Base-by-base conservation (phyloP, 2,113 vertebrate species). In the Paramormyrops kingsleyae region DNA sequence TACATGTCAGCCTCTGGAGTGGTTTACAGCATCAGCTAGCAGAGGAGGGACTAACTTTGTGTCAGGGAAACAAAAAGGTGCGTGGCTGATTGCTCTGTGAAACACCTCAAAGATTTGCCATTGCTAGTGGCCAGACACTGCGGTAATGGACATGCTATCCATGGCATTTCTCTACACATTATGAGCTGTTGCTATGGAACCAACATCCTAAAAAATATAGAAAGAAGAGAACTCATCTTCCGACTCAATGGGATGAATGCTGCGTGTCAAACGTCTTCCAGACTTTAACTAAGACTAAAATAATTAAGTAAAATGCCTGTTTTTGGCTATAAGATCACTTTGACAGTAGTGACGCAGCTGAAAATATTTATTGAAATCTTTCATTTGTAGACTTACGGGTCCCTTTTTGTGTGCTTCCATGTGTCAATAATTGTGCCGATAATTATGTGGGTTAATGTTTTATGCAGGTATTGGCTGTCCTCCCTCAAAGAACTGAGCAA, bases 111-210 rank as follows among this genome's bases (percentile, higher is more conserved):
- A 84, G 83, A 84, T 24, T 24, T 47, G 31, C 74, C 39, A 24
- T 24, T 5, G 35, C 21, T 47, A n/a, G 83, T 84, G 44, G 83
- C 83, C 42, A 84, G 83, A 49, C 44, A 46, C 44, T 9, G 44
- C 9, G 7, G 83, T 84, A 84, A 84, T 47, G 44, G 83, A 84
- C 42, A 84, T 84, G 44, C 42, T 46, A 84, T 47, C 9, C 9
- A 47, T 84, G 83, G 27, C 44, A 47, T 84, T 44, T 84, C 83
- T 3, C 15, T 80, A 80, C 74, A 80, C 13, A 13, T 84, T 84
- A 84, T n/a, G 83, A n/a, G 83, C 44, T 84, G 83, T 84, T 84
- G 83, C 83, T 47, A 84, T 84, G 83, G 83, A 84, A 84, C 44
- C 83, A 84, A n/a, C 83, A 84, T 84, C 83, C 44, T 46, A 13